Percentiles rank a stretch among this genome's conserved stretches.
Evolutionary conservation across 2,113 vertebrate species (phyloP).

Genomic region (Pongo pygmaeus): DNA sequence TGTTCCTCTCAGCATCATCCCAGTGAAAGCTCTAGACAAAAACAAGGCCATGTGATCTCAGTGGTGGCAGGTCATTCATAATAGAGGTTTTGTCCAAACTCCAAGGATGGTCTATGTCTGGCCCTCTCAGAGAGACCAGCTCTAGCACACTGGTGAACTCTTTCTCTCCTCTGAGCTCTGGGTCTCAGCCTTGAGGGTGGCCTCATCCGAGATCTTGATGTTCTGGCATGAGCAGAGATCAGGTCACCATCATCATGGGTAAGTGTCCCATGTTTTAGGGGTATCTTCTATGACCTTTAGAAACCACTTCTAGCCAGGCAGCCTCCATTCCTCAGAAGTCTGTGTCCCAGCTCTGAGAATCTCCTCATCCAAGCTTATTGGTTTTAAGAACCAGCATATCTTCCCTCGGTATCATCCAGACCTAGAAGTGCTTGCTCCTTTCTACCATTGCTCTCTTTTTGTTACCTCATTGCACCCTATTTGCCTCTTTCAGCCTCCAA

Average conservation of each 20-base stretch:
- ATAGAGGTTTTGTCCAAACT: not conserved
- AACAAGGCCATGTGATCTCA: not conserved
- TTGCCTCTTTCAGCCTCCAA: not conserved
- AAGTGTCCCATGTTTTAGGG: not conserved
- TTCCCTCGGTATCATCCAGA: not conserved
- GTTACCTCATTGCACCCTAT: not conserved
- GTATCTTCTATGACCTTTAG: not conserved
- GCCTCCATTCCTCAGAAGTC: not conserved
- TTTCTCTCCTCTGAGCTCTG: not conserved
- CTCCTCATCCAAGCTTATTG: not conserved
- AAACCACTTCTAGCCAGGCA: not conserved
- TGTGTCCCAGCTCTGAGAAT: not conserved
- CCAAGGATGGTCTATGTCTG: not conserved
- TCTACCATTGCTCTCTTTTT: not conserved
- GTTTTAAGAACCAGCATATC: not conserved
- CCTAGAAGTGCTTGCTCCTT: not conserved
- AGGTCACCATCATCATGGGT: not conserved
- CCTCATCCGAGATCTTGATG: not conserved
- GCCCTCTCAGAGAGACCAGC: not conserved
- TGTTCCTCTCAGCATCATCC: not conserved
- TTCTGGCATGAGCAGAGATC: not conserved
- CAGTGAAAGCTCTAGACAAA: not conserved
- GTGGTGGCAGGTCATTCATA: not conserved
- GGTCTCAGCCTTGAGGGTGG: not conserved
- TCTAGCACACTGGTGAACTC: not conserved